A percentile compares a stretch with the other conserved stretches of the same genome.
Conservation (phyloP, 2,113 vertebrate genomes). For the Corydoras maculifer region DNA sequence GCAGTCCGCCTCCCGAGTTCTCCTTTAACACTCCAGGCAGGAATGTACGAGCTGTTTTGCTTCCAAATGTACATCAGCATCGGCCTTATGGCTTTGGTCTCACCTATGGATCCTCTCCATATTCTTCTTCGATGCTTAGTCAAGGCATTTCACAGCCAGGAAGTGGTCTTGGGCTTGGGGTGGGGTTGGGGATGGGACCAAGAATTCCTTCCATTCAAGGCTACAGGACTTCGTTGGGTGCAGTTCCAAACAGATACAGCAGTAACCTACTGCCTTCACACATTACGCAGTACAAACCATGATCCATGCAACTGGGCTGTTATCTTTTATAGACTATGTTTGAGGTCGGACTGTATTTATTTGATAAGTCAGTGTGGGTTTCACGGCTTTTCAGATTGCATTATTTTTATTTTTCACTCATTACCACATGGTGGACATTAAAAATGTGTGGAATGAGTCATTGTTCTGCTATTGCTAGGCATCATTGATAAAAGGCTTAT, state of each 20-base stretch:
- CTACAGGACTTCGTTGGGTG: conserved; percentile 76
- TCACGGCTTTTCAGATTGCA: conserved; percentile 30
- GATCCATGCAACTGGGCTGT: conserved; percentile 43
- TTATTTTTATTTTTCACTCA: conserved; percentile 24
- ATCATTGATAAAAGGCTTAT: conserved; percentile 11
- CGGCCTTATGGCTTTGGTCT: conserved; percentile 75
- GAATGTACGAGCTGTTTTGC: conserved; percentile 73
- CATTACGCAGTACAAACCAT: conserved; percentile 69
- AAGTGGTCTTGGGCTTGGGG: conserved; percentile 51
- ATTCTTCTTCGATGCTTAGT: conserved; percentile 59
- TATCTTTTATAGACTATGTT: conserved; percentile 7
- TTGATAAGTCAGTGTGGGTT: conserved; percentile 39
- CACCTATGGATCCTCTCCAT: conserved; percentile 67
- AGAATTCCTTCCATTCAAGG: conserved; percentile 59
- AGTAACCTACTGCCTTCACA: conserved; percentile 56
- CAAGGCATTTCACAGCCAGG: conserved; percentile 66
- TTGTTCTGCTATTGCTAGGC: conserved; percentile 11
- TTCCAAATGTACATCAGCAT: conserved; percentile 69
- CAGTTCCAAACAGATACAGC: conserved; percentile 69
- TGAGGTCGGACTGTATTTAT: conserved; percentile 45
- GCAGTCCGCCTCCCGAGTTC: conserved; percentile 89
- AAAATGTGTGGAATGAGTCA: background rate
- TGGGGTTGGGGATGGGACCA: conserved; percentile 19
- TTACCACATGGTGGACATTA: conserved; percentile 14
- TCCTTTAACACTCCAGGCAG: conserved; percentile 85